These are phyloP conservation scores for Chelidonichthys spinosus DNA, from an alignment of 2,797 vertebrate species.

Conservation along the genomic window DNA sequence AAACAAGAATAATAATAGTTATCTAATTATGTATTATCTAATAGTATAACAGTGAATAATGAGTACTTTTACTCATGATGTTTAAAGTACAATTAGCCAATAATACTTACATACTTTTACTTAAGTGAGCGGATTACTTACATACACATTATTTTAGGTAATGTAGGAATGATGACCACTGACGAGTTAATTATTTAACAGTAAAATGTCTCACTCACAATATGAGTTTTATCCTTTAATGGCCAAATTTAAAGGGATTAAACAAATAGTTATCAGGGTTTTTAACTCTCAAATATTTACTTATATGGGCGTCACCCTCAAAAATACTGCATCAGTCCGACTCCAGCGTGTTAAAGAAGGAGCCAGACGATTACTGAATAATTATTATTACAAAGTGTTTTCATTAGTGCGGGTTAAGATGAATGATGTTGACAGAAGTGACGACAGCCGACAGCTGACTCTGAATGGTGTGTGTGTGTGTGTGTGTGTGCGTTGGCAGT, in stretches of 20 bases:
- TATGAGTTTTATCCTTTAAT: neutral
- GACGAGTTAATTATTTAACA: neutral
- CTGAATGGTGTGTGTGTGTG: conserved; percentile 30
- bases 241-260: neutral
- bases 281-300: conserved; percentile 1
- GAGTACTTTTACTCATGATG: neutral
- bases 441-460: conserved; percentile 68
- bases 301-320: neutral
- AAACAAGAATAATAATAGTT: neutral
- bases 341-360: neutral
- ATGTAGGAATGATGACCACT: neutral
- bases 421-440: conserved; percentile 36
- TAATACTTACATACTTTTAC: neutral
- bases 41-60: neutral
- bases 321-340: neutral
- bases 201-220: neutral
- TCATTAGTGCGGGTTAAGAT: conserved; percentile 21
- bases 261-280: neutral
- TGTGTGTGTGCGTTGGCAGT: neutral
- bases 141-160: too few species aligned
- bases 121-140: neutral
- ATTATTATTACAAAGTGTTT: conserved; percentile 14
- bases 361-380: neutral
- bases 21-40: neutral
- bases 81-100: neutral